Base-by-base conservation (phyloP, 2,888 invertebrate species). In the Andrena marginata region DNA sequence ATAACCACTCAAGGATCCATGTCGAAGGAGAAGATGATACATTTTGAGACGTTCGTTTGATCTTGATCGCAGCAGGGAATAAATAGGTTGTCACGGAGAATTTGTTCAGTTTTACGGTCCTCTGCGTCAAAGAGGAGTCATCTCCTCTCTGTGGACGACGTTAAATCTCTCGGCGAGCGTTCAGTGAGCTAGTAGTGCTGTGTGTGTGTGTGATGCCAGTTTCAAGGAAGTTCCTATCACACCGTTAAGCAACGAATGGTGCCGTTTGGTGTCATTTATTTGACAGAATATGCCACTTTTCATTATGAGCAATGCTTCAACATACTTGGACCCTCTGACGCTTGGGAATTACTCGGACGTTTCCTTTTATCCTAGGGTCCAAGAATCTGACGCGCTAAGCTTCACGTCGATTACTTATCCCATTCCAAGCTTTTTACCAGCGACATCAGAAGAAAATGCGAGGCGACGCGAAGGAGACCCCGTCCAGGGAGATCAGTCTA, bases 401-500 rank as follows among this genome's bases (percentile, higher is more conserved):
- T 72, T n/a, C 63, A 16, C 48, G n/a, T 35, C 60, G 49, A 31
- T 62, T 62, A 49, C 48, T 75, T 75, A 69, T 60, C 51, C 33
- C 62, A 26, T 42, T 56, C n/a, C 35, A 23, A 20, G n/a, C 33
- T 31, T 23, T 29, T 26, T 26, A 16, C 31, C 23, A 54, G 13
- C n/a, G 33, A 23, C 26, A 42, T 49, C 31, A 3, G 26, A 31
- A 31, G 69, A 23, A 62, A 72, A 59, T 72, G 20, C 63, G 54
- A 49, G 59, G 4, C 48, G 59, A 42, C 62, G 35, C n/a, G 31
- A 64, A 33, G 64, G 35, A 54, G 35, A 68, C 35, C 29, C 6
- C 42, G 8, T 35, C 67, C 35, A 42, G 26, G 56, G 54, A 56
- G 48, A 48, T 35, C 59, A 70, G 65, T 83, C 86, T 77, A 89